Evolutionary conservation across 2,888 invertebrate genomes (phyloP), one percentile per base, ranked within the genome.

Genomic region (Caenorhabditis doughertyi): DNA sequence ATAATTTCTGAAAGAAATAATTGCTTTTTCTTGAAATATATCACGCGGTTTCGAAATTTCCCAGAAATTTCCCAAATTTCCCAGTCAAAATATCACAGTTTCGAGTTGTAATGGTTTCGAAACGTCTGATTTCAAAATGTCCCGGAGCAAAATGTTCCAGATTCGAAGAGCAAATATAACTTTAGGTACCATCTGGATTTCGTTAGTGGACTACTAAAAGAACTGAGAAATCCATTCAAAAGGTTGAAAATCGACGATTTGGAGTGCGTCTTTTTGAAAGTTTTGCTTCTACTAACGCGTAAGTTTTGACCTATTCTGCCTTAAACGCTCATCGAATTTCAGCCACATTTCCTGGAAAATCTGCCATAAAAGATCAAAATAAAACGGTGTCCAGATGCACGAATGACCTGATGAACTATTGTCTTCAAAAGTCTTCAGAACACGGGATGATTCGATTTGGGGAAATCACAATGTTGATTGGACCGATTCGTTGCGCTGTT

Each of bases 401-500:
- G 58, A 23, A 21, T 2, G 5, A 21, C 1, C 21, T 62, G 42
- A 44, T 60, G 60, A 21, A 9, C 3, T 23, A 62, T 8, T 42
- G 7, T 0, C 1, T 42, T 1, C 18, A 23, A 23, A 62, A 27
- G 27, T 44, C 7, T 0, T 13, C 25, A 4, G 23, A 27, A 25
- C 11, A 18, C 5, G 62, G 62, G 21, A n/a, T 44, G 16, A 27
- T 25, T 16, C 25, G 62, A n/a, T 62, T 27, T 62, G 62, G 62
- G 27, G 62, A 42, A n/a, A 11, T 62, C 7, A 8, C 44, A 1
- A n/a, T 62, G 11, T 44, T 62, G 27, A 27, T 44, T 0, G 8
- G 44, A 18, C 11, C 25, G 2, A 44, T 62, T 18, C n/a, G 62
- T n/a, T 27, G 27, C 44, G 16, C 25, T 7, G 62, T 62, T 8